Conservation (phyloP, 1,140 invertebrate genomes). For the Ips nitidus region DNA sequence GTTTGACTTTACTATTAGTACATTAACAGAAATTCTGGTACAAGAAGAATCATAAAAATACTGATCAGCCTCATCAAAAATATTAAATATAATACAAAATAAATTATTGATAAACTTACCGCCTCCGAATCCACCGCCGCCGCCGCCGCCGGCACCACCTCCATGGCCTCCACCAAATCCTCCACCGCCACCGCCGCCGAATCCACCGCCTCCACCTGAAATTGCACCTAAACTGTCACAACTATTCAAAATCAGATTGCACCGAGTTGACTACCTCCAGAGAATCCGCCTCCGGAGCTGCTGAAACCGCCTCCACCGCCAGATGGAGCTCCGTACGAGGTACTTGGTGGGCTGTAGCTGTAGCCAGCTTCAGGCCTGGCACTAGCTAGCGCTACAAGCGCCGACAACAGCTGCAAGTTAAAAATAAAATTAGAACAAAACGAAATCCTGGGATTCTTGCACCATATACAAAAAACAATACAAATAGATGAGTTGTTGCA, state of each 20-base stretch:
- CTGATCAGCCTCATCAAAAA: not conserved
- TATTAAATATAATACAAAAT: not conserved
- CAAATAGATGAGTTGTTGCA: not conserved
- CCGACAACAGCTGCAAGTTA: constrained; percentile 46
- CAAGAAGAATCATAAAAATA: no score
- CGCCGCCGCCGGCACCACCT: constrained; percentile 40
- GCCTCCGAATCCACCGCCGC: constrained; percentile 40
- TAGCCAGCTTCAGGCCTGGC: constrained; percentile 53
- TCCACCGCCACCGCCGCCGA: constrained; percentile 37
- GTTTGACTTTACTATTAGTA: no score
- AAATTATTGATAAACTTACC: constrained; percentile 26
- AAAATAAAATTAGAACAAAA: no score
- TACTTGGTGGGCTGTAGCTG: constrained; percentile 53
- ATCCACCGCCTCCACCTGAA: constrained; percentile 39
- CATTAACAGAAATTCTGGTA: no score
- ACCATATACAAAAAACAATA: not conserved
- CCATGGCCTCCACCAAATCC: constrained; percentile 26
- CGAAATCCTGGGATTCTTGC: no score
- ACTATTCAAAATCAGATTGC: no score
- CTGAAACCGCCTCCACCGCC: constrained; percentile 46
- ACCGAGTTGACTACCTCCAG: constrained; percentile 21
- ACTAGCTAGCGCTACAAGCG: constrained; percentile 49
- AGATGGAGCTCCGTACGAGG: constrained; percentile 51
- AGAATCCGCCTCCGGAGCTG: constrained; percentile 35
- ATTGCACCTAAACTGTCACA: not conserved